Percentiles rank a stretch among this genome's conserved stretches.
These are phyloP conservation scores for Apogon hyalosoma DNA, from an alignment of 2,797 vertebrate genomes.

Conservation along the genomic window DNA sequence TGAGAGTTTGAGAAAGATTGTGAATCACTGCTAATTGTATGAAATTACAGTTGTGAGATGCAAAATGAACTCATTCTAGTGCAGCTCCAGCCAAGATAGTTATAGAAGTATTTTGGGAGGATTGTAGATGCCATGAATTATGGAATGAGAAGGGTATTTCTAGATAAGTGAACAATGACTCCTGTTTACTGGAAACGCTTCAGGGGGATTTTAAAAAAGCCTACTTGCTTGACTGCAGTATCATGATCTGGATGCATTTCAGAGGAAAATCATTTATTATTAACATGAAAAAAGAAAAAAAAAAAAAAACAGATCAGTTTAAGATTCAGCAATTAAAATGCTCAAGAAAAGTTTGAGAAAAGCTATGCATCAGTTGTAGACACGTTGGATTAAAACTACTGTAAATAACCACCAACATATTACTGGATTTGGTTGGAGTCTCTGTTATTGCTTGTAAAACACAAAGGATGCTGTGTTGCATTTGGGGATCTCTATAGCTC, in stretches of 20 bases:
- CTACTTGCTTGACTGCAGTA: conserved; percentile 13
- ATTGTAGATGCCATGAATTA: conserved; percentile 40
- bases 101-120: conserved; percentile 15
- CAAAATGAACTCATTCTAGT: conserved; percentile 55
- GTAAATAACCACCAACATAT: conserved; percentile 23
- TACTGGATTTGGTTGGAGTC: conserved; percentile 14
- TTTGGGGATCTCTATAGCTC: conserved; percentile 13
- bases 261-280: conserved; percentile 42
- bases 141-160: conserved; percentile 41
- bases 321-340: conserved; percentile 39
- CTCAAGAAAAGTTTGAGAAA: conserved; percentile 6
- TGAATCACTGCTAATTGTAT: conserved; percentile 74
- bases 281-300: conserved; percentile 13
- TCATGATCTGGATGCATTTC: conserved; percentile 38
- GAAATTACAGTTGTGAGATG: conserved; percentile 66
- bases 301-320: conserved; percentile 10
- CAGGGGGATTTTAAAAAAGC: conserved; percentile 51
- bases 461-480: conserved; percentile 8
- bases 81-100: conserved; percentile 18
- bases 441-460: conserved; percentile 29
- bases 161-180: conserved; percentile 44
- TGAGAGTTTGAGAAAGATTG: conserved; percentile 61
- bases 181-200: conserved; percentile 52
- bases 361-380: conserved; percentile 23
- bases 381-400: conserved; percentile 25